A percentile compares a stretch with the other conserved stretches of the same genome.
Evolutionary conservation across 2,113 vertebrate species (phyloP).

Genomic region (Phrynosoma platyrhinos): DNA sequence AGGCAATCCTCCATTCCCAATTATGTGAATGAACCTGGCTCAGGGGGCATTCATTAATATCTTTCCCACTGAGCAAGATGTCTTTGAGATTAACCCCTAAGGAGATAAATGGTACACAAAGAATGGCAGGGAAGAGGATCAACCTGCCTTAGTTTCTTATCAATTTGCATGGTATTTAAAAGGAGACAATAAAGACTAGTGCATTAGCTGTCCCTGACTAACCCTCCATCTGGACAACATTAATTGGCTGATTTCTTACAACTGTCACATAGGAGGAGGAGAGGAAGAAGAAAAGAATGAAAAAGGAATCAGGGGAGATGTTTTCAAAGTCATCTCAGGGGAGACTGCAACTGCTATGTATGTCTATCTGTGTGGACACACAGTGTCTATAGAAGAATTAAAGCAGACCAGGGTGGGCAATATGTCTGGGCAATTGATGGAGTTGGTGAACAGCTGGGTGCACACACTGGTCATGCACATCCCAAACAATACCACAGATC

Average conservation of each 20-base stretch:
- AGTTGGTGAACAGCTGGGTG: too few relatives aligned
- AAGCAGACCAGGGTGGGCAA: too few relatives aligned
- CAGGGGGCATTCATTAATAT: neutral
- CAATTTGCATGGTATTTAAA: neutral
- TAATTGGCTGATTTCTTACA: slow-evolving; percentile 15
- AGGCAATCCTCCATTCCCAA: neutral
- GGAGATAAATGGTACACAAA: slow-evolving; percentile 4
- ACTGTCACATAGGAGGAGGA: neutral
- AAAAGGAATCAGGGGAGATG: neutral
- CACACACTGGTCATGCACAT: too few relatives aligned
- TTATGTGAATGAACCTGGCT: neutral
- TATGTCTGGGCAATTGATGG: too few relatives aligned
- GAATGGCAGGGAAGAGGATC: neutral
- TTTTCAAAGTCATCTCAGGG: neutral
- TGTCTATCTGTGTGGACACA: neutral
- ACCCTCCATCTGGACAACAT: slow-evolving; percentile 24
- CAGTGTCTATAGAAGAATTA: too few relatives aligned
- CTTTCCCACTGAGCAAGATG: slow-evolving; percentile 5
- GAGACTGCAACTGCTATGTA: neutral
- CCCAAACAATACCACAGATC: too few relatives aligned
- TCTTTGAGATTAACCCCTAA: neutral
- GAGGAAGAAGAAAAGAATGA: neutral
- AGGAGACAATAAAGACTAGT: slow-evolving; percentile 8
- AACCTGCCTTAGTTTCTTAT: neutral
- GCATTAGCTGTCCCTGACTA: slow-evolving; percentile 15